Percentiles rank a stretch among this genome's conserved stretches.
Evolutionary conservation across 2,797 vertebrate genomes (phyloP).

Genomic region (Platyrinchus mystaceus): DNA sequence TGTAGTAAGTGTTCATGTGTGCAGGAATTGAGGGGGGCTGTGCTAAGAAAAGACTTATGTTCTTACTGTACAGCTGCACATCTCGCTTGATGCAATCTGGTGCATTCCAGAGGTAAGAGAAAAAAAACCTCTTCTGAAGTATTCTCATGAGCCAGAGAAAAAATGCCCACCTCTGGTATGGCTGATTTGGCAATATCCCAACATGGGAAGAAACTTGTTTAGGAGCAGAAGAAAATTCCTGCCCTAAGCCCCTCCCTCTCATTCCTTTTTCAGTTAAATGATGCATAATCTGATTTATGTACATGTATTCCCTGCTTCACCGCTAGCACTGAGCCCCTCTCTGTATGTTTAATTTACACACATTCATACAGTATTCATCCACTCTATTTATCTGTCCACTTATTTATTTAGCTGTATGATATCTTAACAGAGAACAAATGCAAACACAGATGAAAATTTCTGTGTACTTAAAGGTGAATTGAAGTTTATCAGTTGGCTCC

Average conservation of each 20-base stretch:
- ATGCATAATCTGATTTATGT: constrained; percentile 25
- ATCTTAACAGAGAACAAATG: neutral
- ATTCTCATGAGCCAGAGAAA: neutral
- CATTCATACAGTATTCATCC: neutral
- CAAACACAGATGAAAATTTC: neutral
- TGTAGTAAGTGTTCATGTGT: neutral
- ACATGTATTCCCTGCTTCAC: neutral
- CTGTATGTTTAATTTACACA: constrained; percentile 2
- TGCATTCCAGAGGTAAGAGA: constrained; percentile 15
- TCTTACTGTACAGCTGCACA: neutral
- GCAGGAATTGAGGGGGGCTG: neutral
- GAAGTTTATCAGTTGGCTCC: neutral
- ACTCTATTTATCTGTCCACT: neutral
- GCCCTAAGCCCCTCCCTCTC: constrained; percentile 29
- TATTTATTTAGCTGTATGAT: constrained; percentile 29
- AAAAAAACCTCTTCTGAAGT: neutral
- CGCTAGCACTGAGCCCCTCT: neutral
- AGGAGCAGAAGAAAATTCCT: constrained; percentile 28
- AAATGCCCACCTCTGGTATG: neutral
- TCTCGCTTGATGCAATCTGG: constrained; percentile 38
- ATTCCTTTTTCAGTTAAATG: constrained; percentile 34
- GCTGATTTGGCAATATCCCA: constrained; percentile 22
- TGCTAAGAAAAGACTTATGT: neutral
- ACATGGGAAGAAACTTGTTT: constrained; percentile 6
- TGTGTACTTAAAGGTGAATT: constrained; percentile 14